Base-by-base conservation (phyloP, 2,797 vertebrate genomes). In the Pagetopsis macropterus region DNA sequence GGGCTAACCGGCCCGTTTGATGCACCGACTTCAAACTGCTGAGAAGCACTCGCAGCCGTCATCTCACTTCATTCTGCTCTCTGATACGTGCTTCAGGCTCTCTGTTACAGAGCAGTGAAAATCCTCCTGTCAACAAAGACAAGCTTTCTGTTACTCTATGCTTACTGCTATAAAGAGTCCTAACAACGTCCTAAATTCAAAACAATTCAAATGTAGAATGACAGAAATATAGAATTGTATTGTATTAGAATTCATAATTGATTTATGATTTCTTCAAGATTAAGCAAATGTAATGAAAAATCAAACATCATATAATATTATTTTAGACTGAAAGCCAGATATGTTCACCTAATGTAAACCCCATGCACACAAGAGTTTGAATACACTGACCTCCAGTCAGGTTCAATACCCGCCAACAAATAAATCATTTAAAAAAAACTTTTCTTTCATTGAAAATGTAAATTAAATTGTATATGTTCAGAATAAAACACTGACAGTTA, bases 1-100 rank as follows among this genome's bases (percentile, higher is more conserved):
- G 67, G 44, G 54, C 67, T 31, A 40, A 71, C 7, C 10, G 19
- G 19, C 50, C 27, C 5, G 15, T 70, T 81, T 76, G 52, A 79
- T 51, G 73, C 11, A 0, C 2, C 1, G 3, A 58, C 81, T 73
- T 79, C 65, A 70, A 61, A 59, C 33, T 40, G 55, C 33, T 17
- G 1, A 66, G 56, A 62, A 59, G 40, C 33, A 14, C 50, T 50
- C 4, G 2, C 31, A 46, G 41, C 41, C 15, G 2, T 56, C 44
- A 17, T 15, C 65, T 56, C 54, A 1, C 44, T 64, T 65, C 57
- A 51, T 49, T 65, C 55, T 60, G 11, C 33, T 59, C 52, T 51
- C 27, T 63, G 62, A 63, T 37, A 52, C 2, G 0, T 27, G 33
- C 70, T 54, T 41, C 16, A 44, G 50, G 41, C 66, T 73, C 46